phyloP scores from a whole-genome alignment of 2,888 invertebrate genomes.

The Eristalinus sepulchralis region DNA sequence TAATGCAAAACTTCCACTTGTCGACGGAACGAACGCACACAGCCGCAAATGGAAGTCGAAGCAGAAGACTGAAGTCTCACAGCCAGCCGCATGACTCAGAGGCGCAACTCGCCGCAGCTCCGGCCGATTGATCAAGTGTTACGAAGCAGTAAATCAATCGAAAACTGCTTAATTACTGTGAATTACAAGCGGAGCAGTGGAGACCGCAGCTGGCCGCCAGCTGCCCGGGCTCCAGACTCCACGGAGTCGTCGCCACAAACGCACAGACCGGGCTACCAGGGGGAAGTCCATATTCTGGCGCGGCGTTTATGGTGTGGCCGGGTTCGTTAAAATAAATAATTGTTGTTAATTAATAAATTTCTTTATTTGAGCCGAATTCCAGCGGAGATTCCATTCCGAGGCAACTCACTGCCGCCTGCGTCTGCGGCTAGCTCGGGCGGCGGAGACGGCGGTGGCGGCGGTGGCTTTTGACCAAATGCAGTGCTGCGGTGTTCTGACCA shows the following conservation, averaged over 20 bases:
- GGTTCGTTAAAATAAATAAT: conserved; percentile 68
- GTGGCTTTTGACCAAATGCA: conserved; percentile 14
- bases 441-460: neutral
- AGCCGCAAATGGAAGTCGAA: conserved; percentile 37
- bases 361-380: conserved; percentile 63
- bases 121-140: conserved; percentile 49
- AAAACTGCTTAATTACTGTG: conserved; percentile 65
- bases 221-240: neutral
- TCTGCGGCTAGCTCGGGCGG: neutral
- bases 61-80: neutral
- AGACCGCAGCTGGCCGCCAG: conserved; percentile 17
- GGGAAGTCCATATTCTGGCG: conserved; percentile 29
- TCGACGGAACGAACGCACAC: neutral
- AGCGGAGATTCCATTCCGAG: conserved; percentile 56
- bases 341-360: conserved; percentile 72
- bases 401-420: conserved; percentile 3
- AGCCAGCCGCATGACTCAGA: conserved; percentile 19
- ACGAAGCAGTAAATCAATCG: conserved; percentile 55
- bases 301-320: conserved; percentile 40
- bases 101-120: conserved; percentile 35
- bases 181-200: conserved; percentile 23
- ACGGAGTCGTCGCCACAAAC: neutral
- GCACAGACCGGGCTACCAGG: conserved; percentile 8
- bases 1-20: conserved; percentile 35
- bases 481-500: conserved; percentile 49